Evolutionary conservation across 23 tunicate species (phyloP).

Genomic region (Aplidium turbinatum): DNA sequence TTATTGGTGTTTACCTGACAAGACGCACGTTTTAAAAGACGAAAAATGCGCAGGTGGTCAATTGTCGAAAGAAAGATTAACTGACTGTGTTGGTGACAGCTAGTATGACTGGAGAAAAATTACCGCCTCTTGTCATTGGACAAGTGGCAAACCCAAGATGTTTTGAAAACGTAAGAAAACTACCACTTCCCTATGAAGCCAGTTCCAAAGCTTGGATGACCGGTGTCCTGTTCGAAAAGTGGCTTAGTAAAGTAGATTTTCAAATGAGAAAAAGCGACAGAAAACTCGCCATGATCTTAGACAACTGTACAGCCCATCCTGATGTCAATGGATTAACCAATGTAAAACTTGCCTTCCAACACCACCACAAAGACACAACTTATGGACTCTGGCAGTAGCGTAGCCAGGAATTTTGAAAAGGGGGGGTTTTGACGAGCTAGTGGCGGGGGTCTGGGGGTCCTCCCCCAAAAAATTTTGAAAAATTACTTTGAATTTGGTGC

Average conservation of each 20-base stretch:
- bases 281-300: background rate
- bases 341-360: background rate
- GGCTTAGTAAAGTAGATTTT: constrained; percentile 13
- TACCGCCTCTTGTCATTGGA: constrained; percentile 9
- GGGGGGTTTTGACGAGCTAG: too few species aligned
- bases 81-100: constrained; percentile 4
- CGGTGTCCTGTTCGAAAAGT: background rate
- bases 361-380: too few species aligned
- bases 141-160: constrained; percentile 1
- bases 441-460: too few species aligned
- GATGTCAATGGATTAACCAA: background rate
- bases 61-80: background rate
- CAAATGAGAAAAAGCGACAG: background rate
- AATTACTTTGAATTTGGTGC: too few species aligned
- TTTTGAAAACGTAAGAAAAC: constrained; percentile 10
- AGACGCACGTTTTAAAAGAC: background rate
- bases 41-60: background rate
- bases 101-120: constrained; percentile 4
- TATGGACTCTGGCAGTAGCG: too few species aligned
- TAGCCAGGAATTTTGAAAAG: too few species aligned
- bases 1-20: background rate
- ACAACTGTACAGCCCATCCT: constrained; percentile 13
- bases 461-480: too few species aligned
- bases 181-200: constrained; percentile 2
- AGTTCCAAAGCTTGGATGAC: background rate